Evolutionary conservation across 2,888 invertebrate species (phyloP), one percentile per base, ranked within the genome.

Genomic region (Hyalella azteca): DNA sequence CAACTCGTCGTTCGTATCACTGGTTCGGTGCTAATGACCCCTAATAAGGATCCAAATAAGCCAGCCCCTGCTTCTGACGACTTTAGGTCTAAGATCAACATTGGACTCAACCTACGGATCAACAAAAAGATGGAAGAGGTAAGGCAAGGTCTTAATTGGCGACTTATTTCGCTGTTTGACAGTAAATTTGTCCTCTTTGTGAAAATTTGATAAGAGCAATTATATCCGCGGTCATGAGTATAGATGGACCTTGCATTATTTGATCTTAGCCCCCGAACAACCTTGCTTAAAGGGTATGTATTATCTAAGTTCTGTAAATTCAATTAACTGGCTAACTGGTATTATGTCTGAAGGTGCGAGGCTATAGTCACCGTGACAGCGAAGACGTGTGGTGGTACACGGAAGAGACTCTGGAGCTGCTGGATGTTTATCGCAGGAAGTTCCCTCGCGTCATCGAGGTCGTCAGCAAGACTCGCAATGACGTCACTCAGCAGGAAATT

Each of bases 31-130:
- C 91, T 93, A 83, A 91, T 97, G 32, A 73, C 79, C 0, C 82
- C 78, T 3, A 54, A 79, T 22, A 40, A 59, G 79, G 85, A 86
- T 79, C 41, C 41, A 7, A 83, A 82, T 78, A 84, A 82, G 49
- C 82, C 82, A 82, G 84, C 79, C 79, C 54, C 78, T 9, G 81
- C 60, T n/a, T 22, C 59, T 36, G 82, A 81, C 22, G 85, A 85
- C 83, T 84, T 85, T 82, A 82, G 84, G 80, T 85, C 86, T 85
- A 88, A 86, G 84, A 88, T 92, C 22, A 97, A 97, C 87, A 91
- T 98, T 40, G 98, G 98, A 0, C 90, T 98, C 73, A 95, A 96
- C 87, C 90, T 98, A 32, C 98, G 98, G 88, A 94, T 93, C 86
- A 95, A 93, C 84, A 95, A 95, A 87, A 91, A 88, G 29, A 91